Evolutionary conservation across 2,113 vertebrate species (phyloP).

Genomic region (Etheostoma spectabile): DNA sequence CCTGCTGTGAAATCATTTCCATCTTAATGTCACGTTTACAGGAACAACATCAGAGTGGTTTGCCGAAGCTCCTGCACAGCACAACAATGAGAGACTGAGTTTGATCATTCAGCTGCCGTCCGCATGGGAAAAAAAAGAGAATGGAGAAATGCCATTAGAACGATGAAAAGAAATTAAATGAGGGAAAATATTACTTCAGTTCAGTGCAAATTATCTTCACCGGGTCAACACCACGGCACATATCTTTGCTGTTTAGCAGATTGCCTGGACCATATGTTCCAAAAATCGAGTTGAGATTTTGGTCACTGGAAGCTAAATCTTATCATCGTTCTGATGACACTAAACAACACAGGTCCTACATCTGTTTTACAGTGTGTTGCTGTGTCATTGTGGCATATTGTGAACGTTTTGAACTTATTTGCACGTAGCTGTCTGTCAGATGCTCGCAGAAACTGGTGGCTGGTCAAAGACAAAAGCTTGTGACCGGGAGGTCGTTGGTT

Average conservation of each 20-base stretch:
- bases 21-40: slow-evolving; percentile 40
- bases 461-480: no score
- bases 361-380: neutral
- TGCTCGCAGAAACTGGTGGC: neutral
- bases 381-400: neutral
- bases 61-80: neutral
- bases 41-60: slow-evolving; percentile 11
- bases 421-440: neutral
- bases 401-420: neutral
- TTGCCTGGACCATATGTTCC: neutral
- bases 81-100: neutral
- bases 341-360: neutral
- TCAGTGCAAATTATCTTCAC: slow-evolving; percentile 15
- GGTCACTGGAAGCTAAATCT: neutral
- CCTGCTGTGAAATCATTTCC: slow-evolving; percentile 18
- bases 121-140: neutral
- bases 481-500: no score
- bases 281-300: neutral
- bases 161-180: neutral
- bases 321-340: neutral
- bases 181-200: neutral
- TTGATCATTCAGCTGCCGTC: neutral
- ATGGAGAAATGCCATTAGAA: neutral
- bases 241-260: slow-evolving; percentile 17
- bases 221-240: slow-evolving; percentile 1